These are phyloP conservation scores for Dipodomys stephensi DNA, from an alignment of 2,113 vertebrate genomes.

Conservation along the genomic window DNA sequence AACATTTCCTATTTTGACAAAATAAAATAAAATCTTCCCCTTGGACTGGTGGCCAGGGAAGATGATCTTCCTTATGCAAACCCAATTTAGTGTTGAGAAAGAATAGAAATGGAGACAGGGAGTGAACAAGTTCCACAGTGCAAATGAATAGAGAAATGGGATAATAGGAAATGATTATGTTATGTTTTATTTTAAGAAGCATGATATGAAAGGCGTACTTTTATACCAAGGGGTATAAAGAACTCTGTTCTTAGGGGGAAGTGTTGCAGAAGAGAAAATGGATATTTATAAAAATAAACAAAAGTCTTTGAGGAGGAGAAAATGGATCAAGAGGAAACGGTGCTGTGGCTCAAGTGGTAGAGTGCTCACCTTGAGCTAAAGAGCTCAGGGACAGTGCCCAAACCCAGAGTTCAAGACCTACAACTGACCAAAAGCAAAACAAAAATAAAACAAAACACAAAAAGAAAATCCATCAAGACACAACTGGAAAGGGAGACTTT, in stretches of 20 bases:
- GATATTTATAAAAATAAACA: background rate
- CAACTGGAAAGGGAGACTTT: background rate
- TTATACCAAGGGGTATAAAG: background rate
- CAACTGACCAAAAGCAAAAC: no score
- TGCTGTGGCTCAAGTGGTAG: no score
- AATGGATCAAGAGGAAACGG: no score
- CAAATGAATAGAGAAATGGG: background rate
- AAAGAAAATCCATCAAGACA: background rate
- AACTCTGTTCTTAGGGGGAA: background rate
- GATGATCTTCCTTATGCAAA: background rate
- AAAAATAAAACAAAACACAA: background rate
- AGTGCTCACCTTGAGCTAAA: no score
- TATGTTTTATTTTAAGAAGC: background rate
- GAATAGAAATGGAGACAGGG: background rate
- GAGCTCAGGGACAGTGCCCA: no score
- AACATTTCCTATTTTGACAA: background rate
- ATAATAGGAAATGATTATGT: background rate
- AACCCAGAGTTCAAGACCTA: no score
- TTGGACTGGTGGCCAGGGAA: background rate
- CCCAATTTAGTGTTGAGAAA: background rate
- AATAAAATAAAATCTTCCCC: background rate
- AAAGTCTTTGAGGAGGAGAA: slow-evolving; percentile 3
- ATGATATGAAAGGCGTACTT: slow-evolving; percentile 27
- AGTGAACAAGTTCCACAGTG: background rate
- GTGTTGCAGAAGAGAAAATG: background rate